phyloP scores from a whole-genome alignment of 2,797 vertebrate species.

The Acipenser transmontanus region DNA sequence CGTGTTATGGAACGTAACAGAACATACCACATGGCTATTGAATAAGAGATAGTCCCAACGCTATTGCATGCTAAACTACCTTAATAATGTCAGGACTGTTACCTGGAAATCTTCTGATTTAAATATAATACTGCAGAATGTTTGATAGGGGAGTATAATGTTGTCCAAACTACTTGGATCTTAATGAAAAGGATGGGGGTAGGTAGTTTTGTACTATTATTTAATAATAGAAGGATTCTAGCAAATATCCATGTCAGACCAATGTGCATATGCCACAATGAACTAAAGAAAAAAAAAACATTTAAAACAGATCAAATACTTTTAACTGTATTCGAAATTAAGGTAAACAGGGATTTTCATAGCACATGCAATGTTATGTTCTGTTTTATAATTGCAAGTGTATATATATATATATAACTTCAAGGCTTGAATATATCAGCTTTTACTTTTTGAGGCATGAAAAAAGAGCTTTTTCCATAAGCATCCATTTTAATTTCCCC shows the following conservation, averaged over 20 bases:
- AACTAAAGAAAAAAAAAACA: too few species aligned
- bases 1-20: slow-evolving; percentile 43
- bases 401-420: slow-evolving; percentile 16
- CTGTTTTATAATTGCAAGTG: slow-evolving; percentile 23
- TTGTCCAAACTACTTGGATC: slow-evolving; percentile 1
- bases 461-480: slow-evolving; percentile 30
- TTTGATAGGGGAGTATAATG: slow-evolving; percentile 5
- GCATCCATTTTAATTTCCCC: slow-evolving; percentile 28
- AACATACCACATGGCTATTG: slow-evolving; percentile 21
- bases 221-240: too few species aligned
- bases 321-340: too few species aligned
- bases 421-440: neutral
- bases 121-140: slow-evolving; percentile 4
- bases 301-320: too few species aligned
- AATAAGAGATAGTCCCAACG: neutral
- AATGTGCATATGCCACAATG: too few species aligned
- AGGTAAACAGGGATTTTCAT: slow-evolving; percentile 10
- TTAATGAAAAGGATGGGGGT: too few species aligned
- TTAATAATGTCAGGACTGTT: neutral
- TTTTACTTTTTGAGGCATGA: slow-evolving; percentile 19
- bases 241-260: too few species aligned
- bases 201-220: too few species aligned
- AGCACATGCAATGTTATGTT: slow-evolving; percentile 29
- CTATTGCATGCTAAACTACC: slow-evolving; percentile 4
- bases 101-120: neutral